Base-by-base conservation (phyloP, 2,888 invertebrate species). In the Aethes cnicana region DNA sequence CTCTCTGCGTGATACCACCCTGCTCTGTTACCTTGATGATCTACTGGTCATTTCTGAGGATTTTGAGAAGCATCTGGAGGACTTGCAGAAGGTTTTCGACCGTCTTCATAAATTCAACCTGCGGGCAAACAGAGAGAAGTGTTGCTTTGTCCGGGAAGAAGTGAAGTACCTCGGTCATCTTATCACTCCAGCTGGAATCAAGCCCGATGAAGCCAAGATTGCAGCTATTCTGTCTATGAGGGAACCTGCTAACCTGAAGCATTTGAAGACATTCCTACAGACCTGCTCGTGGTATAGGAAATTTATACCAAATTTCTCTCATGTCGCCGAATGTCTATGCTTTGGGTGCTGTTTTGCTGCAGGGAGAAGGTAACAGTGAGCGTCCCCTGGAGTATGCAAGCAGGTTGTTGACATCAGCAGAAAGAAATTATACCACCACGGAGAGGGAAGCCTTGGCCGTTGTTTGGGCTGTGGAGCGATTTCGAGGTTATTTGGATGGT, bases 371-470 rank as follows among this genome's bases (percentile, higher is more conserved):
- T 2, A 16, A 8, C 7, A 54, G 8, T 2, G 47, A 47, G 17
- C 25, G 49, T 28, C 18, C 50, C 36, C n/a, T 44, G 25, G 28
- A 48, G 16, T 42, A 39, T 20, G 54, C 47, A 5, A 46, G 53
- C 18, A 6, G 39, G 16, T n/a, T 52, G 6, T 37, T 44, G 1
- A 28, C 30, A 2, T 3, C 28, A 23, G 43, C 50, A 4, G 75
- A 83, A 55, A 41, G 49, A 2, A 74, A 70, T 9, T 80, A 81
- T 43, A 62, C 67, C 0, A 69, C 72, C 0, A 74, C 70, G 0
- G 77, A 83, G 41, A 62, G 68, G 17, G 81, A 82, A n/a, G 37
- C 37, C 1, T 17, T 47, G 4, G 37, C 37, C 9, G 37, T 47
- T 1, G 26, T n/a, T n/a, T n/a, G n/a, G n/a, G n/a, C n/a, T n/a